Conservation (phyloP, 2,888 invertebrate species). For the Napeogenes sylphis region DNA sequence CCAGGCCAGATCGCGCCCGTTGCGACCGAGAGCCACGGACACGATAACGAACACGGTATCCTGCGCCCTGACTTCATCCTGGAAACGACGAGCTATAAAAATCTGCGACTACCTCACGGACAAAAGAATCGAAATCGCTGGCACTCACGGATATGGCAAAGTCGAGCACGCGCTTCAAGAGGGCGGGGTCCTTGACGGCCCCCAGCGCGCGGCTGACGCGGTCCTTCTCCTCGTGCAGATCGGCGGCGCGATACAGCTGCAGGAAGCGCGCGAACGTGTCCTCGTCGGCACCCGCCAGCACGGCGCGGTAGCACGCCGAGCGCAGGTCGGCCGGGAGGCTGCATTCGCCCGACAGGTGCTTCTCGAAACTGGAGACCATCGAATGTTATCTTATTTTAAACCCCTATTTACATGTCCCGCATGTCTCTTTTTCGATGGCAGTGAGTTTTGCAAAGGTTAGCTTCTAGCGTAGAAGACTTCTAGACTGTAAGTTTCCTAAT, state of each 20-base stretch:
- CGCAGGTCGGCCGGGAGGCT: conserved; percentile 90
- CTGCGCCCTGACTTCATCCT: conserved; percentile 94
- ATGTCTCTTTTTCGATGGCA: no score
- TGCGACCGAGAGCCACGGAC: conserved; percentile 87
- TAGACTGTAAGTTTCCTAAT: no score
- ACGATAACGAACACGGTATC: conserved; percentile 94
- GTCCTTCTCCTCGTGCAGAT: conserved; percentile 95
- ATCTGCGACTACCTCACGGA: no score
- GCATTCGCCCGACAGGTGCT: conserved; percentile 79
- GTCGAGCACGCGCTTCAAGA: conserved; percentile 85
- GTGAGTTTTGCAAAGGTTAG: no score
- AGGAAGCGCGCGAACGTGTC: conserved; percentile 87
- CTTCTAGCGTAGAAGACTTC: no score
- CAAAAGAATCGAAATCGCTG: not conserved
- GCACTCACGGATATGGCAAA: conserved; percentile 88
- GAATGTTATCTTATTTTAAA: no score
- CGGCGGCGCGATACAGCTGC: conserved; percentile 87
- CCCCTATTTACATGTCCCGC: no score
- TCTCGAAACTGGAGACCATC: conserved; percentile 70
- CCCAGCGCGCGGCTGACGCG: conserved; percentile 92
- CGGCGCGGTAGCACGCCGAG: conserved; percentile 91
- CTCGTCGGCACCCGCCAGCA: conserved; percentile 83
- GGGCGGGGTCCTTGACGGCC: conserved; percentile 82
- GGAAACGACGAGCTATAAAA: conserved; percentile 25
- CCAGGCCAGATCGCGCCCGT: conserved; percentile 93